Conservation (phyloP, 2,113 vertebrate species). For the Calidris pugnax region DNA sequence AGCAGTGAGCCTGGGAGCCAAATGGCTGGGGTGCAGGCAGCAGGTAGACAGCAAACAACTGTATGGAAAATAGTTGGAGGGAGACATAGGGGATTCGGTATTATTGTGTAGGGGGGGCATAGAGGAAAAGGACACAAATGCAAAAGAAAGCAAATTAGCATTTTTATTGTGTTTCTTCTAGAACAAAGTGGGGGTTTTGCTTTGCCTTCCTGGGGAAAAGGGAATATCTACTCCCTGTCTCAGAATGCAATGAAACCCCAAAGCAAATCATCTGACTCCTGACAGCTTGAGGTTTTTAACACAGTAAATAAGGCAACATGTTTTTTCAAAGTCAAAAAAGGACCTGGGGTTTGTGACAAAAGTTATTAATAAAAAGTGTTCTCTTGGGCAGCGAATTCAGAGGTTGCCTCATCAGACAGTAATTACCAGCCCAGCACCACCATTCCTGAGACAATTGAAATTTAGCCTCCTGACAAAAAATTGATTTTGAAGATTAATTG, state of each 20-base stretch:
- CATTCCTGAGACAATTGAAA: constrained; percentile 43
- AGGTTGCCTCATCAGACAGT: constrained; percentile 16
- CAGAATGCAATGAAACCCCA: neutral
- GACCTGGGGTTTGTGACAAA: neutral
- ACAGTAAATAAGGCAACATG: neutral
- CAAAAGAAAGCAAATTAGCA: neutral
- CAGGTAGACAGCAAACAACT: neutral
- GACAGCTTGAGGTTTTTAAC: neutral
- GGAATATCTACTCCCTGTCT: neutral
- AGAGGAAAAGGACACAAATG: neutral
- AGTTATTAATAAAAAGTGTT: neutral
- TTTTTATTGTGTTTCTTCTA: neutral
- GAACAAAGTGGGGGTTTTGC: neutral
- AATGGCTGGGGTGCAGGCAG: neutral
- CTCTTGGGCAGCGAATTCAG: neutral
- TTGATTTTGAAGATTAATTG: constrained; percentile 60
- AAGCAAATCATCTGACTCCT: neutral
- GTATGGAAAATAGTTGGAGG: neutral
- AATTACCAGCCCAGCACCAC: constrained; percentile 12
- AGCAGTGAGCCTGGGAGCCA: neutral
- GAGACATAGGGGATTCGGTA: neutral
- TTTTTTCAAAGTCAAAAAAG: constrained; percentile 29
- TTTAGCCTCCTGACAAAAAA: constrained; percentile 49
- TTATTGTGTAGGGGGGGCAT: neutral
- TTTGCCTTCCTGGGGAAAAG: neutral